phyloP scores from a whole-genome alignment of 2,797 vertebrate genomes.

The Sebastes variabilis region DNA sequence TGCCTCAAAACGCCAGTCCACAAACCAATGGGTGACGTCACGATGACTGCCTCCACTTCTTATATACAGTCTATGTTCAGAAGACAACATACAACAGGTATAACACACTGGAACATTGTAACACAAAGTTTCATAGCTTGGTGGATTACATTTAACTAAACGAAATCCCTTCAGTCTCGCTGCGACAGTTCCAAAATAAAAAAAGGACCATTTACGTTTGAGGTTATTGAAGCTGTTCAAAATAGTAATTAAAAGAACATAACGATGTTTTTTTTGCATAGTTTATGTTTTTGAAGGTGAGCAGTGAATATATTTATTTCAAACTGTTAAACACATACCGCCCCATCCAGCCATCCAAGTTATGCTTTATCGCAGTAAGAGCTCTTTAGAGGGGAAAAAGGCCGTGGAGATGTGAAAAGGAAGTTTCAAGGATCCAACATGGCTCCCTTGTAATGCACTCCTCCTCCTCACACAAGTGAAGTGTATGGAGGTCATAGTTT shows the following conservation, averaged over 20 bases:
- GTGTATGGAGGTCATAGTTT: constrained; percentile 21
- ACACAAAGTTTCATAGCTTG: background rate
- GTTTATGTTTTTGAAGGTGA: constrained; percentile 13
- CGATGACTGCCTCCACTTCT: background rate
- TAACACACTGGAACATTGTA: background rate
- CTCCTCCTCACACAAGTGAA: constrained; percentile 19
- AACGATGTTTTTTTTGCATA: background rate
- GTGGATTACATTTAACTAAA: background rate
- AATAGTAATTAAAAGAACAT: background rate
- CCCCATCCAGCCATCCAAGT: background rate
- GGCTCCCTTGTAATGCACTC: background rate
- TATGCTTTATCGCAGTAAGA: background rate
- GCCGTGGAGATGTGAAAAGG: background rate
- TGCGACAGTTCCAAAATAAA: background rate
- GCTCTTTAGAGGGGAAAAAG: background rate
- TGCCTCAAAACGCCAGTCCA: too few relatives aligned
- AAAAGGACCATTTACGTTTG: background rate
- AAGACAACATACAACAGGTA: background rate
- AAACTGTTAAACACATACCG: background rate
- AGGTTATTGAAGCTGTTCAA: background rate
- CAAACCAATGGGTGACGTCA: too few relatives aligned
- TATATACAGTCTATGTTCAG: background rate
- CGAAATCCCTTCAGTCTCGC: background rate
- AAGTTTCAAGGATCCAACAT: constrained; percentile 30
- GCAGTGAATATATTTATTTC: background rate